Base-by-base conservation (phyloP, 2,888 invertebrate genomes). In the Drosophila diplacantha region DNA sequence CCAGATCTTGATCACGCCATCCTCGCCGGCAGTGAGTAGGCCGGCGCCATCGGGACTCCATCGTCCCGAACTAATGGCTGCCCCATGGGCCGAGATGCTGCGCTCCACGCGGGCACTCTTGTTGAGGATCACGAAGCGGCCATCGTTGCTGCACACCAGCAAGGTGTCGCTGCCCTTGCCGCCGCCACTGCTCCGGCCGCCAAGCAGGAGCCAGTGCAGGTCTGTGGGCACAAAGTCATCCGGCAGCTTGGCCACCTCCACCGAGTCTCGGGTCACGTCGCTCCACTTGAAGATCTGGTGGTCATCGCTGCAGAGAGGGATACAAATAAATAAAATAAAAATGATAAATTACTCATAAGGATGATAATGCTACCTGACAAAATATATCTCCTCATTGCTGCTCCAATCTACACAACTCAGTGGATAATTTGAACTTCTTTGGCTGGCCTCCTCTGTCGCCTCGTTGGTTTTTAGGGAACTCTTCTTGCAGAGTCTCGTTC, bases 31-130 rank as follows among this genome's bases (percentile, higher is more conserved):
- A 0, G 87, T 98, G 14, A 98, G 90, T 44, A 99, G 91, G n/a
- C 97, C 96, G 29, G 96, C 94, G 4, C 97, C 99, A 89, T 98
- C 98, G 54, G 93, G 93, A 87, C 96, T 97, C 99, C 99, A 99
- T 81, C 94, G 92, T 1, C 95, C 96, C 50, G 93, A 91, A 22
- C 97, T 90, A 61, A 96, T 94, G 12, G 99, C 98, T 2, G 97
- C 93, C 85, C 93, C 93, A 86, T 99, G 99, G 18, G 97, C 99
- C 39, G 95, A 94, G 0, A 98, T 94, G 69, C 92, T 94, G 86
- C 97, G 95, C 87, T 99, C 99, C 58, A 98, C 93, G 29, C 98
- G 91, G 0, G 98, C 98, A 78, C 92, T 94, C 85, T 94, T 93
- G 81, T 94, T 95, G 18, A 98, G 90, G 59, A 99, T 92, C 83